Percentiles rank a stretch among this genome's conserved stretches.
Conservation (phyloP, 1,140 invertebrate species). For the Archegozetes longisetosus region DNA sequence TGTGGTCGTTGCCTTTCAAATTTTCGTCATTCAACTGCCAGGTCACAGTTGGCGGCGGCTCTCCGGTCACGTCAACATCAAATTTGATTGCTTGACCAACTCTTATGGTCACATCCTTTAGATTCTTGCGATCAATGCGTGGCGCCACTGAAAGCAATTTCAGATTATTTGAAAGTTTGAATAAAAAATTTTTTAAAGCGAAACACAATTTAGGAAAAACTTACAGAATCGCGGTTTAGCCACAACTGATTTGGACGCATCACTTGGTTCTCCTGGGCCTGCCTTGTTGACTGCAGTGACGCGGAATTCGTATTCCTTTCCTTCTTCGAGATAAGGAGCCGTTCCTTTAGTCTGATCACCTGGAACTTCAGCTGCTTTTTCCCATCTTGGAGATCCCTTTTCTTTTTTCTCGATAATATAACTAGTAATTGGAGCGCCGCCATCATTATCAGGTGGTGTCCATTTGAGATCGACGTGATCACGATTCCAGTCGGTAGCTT, state of each 20-base stretch:
- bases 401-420: constrained; percentile 87
- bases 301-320: constrained; percentile 88
- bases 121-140: constrained; percentile 56
- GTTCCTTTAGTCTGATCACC: constrained; percentile 60
- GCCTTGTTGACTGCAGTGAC: constrained; percentile 86
- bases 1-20: constrained; percentile 51
- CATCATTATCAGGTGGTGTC: constrained; percentile 77
- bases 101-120: constrained; percentile 45
- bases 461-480: constrained; percentile 83
- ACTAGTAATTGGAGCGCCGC: constrained; percentile 69
- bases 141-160: constrained; percentile 50
- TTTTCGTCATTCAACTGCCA: constrained; percentile 51
- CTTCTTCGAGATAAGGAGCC: constrained; percentile 75
- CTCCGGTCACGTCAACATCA: constrained; percentile 82
- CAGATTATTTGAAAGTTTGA: neutral
- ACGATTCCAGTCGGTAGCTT: constrained; percentile 84
- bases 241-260: constrained; percentile 83
- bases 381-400: constrained; percentile 79
- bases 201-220: too few relatives aligned
- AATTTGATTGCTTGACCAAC: constrained; percentile 65
- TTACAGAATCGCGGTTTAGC: constrained; percentile 69
- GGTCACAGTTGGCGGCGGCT: constrained; percentile 73
- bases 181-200: too few relatives aligned
- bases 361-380: constrained; percentile 68
- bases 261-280: constrained; percentile 83